Evolutionary conservation across 2,113 vertebrate genomes (phyloP).

Genomic region (Clupea harengus): DNA sequence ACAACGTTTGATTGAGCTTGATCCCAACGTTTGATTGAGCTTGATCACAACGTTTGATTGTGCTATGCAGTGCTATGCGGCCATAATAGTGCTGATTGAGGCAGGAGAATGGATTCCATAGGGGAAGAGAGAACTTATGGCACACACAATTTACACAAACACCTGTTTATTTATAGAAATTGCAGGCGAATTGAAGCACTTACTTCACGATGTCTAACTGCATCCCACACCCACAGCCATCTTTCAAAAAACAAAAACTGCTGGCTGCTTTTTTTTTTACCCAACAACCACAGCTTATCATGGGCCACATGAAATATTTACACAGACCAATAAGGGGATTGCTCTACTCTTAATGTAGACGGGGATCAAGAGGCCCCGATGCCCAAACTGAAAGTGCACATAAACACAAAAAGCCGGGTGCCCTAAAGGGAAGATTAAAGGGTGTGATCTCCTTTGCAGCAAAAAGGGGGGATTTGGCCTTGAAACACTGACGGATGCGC

Average conservation of each 20-base stretch:
- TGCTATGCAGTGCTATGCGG: background rate
- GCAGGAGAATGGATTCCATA: background rate
- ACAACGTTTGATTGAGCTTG: background rate
- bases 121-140: background rate
- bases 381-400: conserved; percentile 24
- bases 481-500: background rate
- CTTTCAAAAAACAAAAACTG: background rate
- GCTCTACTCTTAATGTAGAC: background rate
- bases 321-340: background rate
- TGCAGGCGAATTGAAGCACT: background rate
- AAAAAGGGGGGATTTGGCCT: conserved; percentile 30
- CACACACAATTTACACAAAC: background rate
- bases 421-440: conserved; percentile 23
- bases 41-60: background rate
- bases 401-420: conserved; percentile 24
- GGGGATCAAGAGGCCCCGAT: conserved; percentile 23
- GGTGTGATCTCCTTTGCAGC: conserved; percentile 23
- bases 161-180: conserved; percentile 25
- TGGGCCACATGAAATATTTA: background rate
- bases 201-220: background rate
- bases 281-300: background rate
- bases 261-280: background rate
- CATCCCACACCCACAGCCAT: background rate
- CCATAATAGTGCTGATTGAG: background rate
- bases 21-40: background rate